Percentiles rank a stretch among this genome's conserved stretches.
phyloP scores from a whole-genome alignment of 1,140 invertebrate genomes.

The Brachionus koreanus region DNA sequence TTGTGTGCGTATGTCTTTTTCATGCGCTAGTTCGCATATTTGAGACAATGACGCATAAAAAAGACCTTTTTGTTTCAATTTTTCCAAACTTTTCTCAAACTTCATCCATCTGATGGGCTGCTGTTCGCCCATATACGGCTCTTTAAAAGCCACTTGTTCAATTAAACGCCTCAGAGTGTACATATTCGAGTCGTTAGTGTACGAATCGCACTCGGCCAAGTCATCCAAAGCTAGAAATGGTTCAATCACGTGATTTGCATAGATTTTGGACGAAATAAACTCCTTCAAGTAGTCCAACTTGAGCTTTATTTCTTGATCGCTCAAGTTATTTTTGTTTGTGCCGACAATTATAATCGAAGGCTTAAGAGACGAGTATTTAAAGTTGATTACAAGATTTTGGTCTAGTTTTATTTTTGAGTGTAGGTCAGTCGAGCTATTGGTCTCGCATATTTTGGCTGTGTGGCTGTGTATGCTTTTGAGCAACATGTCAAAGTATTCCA shows the following conservation, averaged over 20 bases:
- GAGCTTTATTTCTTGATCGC: slow-evolving; percentile 49
- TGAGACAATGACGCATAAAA: slow-evolving; percentile 44
- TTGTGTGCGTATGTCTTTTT: slow-evolving; percentile 52
- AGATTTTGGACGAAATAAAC: slow-evolving; percentile 47
- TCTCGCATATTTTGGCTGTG: slow-evolving; percentile 48
- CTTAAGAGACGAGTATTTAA: slow-evolving; percentile 50
- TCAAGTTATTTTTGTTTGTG: slow-evolving; percentile 54
- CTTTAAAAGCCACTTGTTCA: slow-evolving; percentile 51
- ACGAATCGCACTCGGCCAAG: slow-evolving; percentile 7
- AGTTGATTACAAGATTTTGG: slow-evolving; percentile 40
- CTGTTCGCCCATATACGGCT: slow-evolving; percentile 58
- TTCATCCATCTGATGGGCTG: slow-evolving; percentile 58
- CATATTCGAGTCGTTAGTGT: slow-evolving; percentile 46
- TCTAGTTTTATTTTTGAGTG: neutral
- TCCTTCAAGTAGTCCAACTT: slow-evolving; percentile 53
- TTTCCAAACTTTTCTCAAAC: slow-evolving; percentile 55
- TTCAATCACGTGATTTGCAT: slow-evolving; percentile 46
- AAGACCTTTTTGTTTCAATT: slow-evolving; percentile 49
- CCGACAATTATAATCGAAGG: slow-evolving; percentile 59
- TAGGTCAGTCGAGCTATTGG: neutral
- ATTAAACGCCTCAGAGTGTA: slow-evolving; percentile 50
- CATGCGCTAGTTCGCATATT: slow-evolving; percentile 53
- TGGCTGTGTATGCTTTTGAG: slow-evolving; percentile 54
- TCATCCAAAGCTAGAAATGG: slow-evolving; percentile 42
- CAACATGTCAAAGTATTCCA: slow-evolving; percentile 56